Conservation (phyloP, 2,888 invertebrate species). For the Cabera pusaria region DNA sequence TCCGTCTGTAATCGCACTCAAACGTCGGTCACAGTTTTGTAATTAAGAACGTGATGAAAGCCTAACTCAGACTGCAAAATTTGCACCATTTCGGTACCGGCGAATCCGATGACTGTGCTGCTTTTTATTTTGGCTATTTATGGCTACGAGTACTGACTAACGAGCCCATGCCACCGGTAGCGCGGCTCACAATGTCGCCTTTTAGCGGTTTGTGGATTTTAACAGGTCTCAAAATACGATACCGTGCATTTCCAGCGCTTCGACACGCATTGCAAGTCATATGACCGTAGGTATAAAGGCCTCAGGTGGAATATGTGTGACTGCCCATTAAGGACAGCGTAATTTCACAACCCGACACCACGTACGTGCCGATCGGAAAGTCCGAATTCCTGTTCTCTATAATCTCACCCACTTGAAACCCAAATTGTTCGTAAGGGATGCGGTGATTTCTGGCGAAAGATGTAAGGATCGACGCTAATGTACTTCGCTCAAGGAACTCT, state of each 20-base stretch:
- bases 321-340: conserved; percentile 50
- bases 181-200: conserved; percentile 86
- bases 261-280: conserved; percentile 81
- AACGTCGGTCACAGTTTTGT: conserved; percentile 81
- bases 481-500: conserved; percentile 84
- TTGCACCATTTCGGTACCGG: conserved; percentile 85
- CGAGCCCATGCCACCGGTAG: conserved; percentile 88
- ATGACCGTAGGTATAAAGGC: too few species aligned
- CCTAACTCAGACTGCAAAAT: conserved; percentile 84
- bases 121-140: conserved; percentile 84
- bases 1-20: conserved; percentile 82
- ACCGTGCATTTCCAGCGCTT: conserved; percentile 86
- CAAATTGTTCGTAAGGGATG: conserved; percentile 49
- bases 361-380: conserved; percentile 81
- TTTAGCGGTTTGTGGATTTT: conserved; percentile 84
- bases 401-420: conserved; percentile 72
- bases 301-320: too few species aligned
- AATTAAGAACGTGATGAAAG: conserved; percentile 87
- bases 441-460: conserved; percentile 48
- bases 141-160: too few species aligned
- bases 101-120: conserved; percentile 67
- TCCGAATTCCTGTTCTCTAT: conserved; percentile 83
- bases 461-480: conserved; percentile 87
- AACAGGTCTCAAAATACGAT: conserved; percentile 52
- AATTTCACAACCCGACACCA: conserved; percentile 86